Base-by-base conservation (phyloP, 53 echinoderm and acorn worm genomes). In the Arbacia lixula region DNA sequence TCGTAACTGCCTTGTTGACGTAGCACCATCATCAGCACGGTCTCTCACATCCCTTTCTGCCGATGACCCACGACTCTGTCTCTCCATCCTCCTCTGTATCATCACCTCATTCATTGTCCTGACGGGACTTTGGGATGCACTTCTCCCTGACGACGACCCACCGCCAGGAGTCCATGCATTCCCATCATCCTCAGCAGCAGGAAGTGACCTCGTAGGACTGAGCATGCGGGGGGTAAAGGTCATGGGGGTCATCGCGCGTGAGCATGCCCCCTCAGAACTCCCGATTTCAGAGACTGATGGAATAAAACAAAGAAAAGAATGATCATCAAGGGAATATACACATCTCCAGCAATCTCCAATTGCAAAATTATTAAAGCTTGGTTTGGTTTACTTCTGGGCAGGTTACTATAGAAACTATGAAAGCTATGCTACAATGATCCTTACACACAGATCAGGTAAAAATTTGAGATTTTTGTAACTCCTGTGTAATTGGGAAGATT, bases 221-320 rank as follows among this genome's bases (percentile, higher is more conserved):
- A 64, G 22, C 29, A 81, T 41, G 31, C 40, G 26, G 3, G 82
- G 82, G 40, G 82, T 81, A 43, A 30, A 81, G 17, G 82, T 61
- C 63, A 36, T 81, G 3, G 82, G 82, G 29, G 82, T 81, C 32
- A 81, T 10, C 2, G 62, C 43, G 16, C 82, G 41, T 12, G 82
- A 81, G 21, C 50, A 43, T 3, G 46, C 62, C 42, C 82, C 82
- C 26, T 81, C 82, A 16, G 64, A 63, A 33, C 82, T 81, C 2
- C 82, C 82, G n/a, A 81, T 81, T 30, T 81, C 82, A 43, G 82
- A 81, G 12, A 81, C 82, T 81, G 50, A 39, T 29, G 30, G 30
- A 31, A 30, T 5, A 26, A 57, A 57, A 20, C 46, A 46, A 46
- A 46, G n/a, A n/a, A n/a, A n/a, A n/a, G n/a, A n/a, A n/a, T n/a